Base-by-base conservation (phyloP, 2,797 vertebrate genomes). In the Masticophis lateralis region DNA sequence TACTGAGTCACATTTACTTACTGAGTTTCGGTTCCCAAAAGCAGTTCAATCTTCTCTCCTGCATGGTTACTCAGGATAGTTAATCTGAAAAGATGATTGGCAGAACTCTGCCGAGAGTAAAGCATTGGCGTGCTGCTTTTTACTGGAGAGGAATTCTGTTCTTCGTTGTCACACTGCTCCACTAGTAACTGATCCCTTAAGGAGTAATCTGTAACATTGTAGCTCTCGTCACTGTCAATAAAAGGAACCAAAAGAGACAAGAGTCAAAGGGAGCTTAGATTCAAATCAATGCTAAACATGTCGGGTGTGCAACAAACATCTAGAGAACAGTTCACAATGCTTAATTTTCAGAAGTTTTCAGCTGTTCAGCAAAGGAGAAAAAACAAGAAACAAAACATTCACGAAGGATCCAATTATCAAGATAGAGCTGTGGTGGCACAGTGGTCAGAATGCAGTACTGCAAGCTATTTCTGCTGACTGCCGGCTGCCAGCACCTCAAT, bases 121-220 rank as follows among this genome's bases (percentile, higher is more conserved):
- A 99, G 98, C 98, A 99, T 97, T 5, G 98, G 94, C 0, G 98
- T 87, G 0, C 98, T 91, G 94, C 95, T 98, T 96, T 97, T 98
- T 22, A 98, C 97, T 0, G 99, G 98, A 2, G 99, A 99, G 37
- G 98, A 93, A 94, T 96, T 96, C 3, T 97, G 96, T 43, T 99
- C 98, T 94, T 99, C 98, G 0, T 94, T 94, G 60, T 98, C 99
- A 74, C 98, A 97, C 0, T 96, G 97, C 1, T 98, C 97, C 92
- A 99, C 99, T 97, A 97, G 96, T 92, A 99, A 98, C 96, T 99
- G 98, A 74, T 99, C 98, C 95, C 98, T 96, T 94, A 99, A 96
- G 0, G 98, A 98, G 53, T 99, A 99, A 94, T 99, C 99, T 0
- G 98, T 99, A 93, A 99, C 99, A 0, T 98, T 98, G 96, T 99